A percentile compares a stretch with the other conserved stretches of the same genome.
phyloP scores from a whole-genome alignment of 2,113 vertebrate genomes.

The Phrynocephalus versicolor region DNA sequence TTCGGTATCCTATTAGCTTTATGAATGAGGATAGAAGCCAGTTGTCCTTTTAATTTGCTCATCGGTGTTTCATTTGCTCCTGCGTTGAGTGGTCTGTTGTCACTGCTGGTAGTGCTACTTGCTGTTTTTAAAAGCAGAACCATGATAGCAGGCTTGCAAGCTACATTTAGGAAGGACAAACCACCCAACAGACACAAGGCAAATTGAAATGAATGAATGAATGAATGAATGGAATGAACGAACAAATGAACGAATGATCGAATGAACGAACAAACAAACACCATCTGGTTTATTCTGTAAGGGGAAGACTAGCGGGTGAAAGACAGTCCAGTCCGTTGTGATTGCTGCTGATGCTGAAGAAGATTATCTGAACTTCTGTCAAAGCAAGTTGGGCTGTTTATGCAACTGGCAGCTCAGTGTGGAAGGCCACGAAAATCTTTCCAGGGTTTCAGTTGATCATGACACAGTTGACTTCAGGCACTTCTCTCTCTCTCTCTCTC shows the following conservation, averaged over 20 bases:
- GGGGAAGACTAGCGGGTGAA: too few species aligned
- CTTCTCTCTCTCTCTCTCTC: slow-evolving; percentile 13
- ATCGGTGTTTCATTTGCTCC: neutral
- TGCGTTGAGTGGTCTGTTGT: too few species aligned
- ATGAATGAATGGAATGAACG: too few species aligned
- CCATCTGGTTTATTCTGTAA: too few species aligned
- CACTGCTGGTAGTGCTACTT: neutral
- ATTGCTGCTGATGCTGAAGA: too few species aligned
- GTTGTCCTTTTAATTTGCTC: neutral
- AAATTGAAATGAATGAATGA: too few species aligned
- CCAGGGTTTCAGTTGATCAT: slow-evolving; percentile 10
- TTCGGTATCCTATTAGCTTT: neutral
- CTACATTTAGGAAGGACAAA: too few species aligned
- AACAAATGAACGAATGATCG: too few species aligned
- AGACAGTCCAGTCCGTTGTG: too few species aligned
- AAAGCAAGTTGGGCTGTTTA: slow-evolving; percentile 8
- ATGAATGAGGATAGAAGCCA: neutral
- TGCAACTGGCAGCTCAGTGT: slow-evolving; percentile 8
- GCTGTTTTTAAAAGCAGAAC: neutral
- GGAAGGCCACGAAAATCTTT: slow-evolving; percentile 49
- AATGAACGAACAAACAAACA: too few species aligned
- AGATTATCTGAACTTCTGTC: too few species aligned
- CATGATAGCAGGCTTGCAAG: neutral
- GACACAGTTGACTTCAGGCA: slow-evolving; percentile 30
- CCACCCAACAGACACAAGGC: too few species aligned